Conservation (phyloP, 35 echinoderm and acorn worm genomes). For the Lytechinus pictus region DNA sequence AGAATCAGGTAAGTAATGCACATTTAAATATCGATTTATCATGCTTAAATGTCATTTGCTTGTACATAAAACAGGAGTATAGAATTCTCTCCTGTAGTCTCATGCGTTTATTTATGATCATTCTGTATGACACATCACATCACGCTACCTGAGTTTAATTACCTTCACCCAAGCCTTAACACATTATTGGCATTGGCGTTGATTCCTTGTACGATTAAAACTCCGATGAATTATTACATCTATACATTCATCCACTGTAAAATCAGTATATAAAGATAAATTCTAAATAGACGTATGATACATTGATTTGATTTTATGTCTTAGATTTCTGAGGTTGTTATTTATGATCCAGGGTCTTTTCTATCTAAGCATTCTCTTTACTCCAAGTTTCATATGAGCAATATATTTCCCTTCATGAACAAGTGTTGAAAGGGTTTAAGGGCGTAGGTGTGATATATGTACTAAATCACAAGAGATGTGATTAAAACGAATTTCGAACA, state of each 20-base stretch:
- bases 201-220: background rate
- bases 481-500: slow-evolving; percentile 4
- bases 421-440: background rate
- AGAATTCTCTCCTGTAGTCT: too few relatives aligned
- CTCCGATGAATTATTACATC: background rate
- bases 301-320: background rate
- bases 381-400: background rate
- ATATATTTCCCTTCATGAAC: background rate
- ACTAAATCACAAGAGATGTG: background rate
- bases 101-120: too few relatives aligned
- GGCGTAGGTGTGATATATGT: background rate
- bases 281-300: background rate
- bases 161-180: background rate
- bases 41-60: too few relatives aligned
- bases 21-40: background rate
- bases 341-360: background rate
- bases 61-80: too few relatives aligned
- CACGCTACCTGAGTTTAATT: background rate
- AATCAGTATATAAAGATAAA: background rate
- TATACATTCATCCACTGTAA: background rate
- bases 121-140: background rate
- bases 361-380: background rate
- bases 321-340: background rate
- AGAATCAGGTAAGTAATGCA: background rate
- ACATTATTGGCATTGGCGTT: background rate